Evolutionary conservation across 1,140 invertebrate species (phyloP), one percentile per base, ranked within the genome.

Genomic region (Elymnias hypermnestra): DNA sequence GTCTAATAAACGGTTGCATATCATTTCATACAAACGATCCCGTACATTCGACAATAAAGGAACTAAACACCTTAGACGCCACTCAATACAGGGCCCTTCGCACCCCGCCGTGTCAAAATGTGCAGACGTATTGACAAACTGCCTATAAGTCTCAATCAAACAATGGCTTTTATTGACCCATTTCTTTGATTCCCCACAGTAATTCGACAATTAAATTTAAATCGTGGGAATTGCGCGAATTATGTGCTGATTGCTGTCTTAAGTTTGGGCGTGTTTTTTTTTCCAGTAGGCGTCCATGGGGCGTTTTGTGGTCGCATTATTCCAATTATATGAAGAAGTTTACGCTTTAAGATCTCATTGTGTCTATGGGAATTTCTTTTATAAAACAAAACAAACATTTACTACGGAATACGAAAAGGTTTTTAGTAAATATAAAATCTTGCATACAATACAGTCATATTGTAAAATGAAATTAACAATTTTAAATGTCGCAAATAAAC

Each of bases 101-200:
- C 69, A 57, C 70, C 78, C 75, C 59, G 60, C 33, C 26, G 72
- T 29, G 57, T 37, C 44, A 66, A 63, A 68, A 66, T 54, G 54
- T 56, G 35, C 49, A 43, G 17, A 49, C 51, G 64, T 83, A 83
- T 83, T 76, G 78, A 83, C 70, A 78, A 69, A 76, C 72, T 79
- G 75, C 75, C 78, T 78, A 82, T 82, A 79, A 75, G 57, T 74
- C 71, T 62, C 71, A 64, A 72, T 72, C 71, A 70, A 77, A 83
- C 75, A 79, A 83, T 69, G 60, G 69, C 62, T 62, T 67, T 61
- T 82, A 79, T 83, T 83, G 78, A 83, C 78, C 75, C 61, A 70
- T 83, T 83, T 83, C 72, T 79, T 78, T 76, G 68, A 76, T 70
- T 76, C 63, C 41, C 49, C 47, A 82, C 67, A 78, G 76, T 75